Percentiles rank a stretch among this genome's conserved stretches.
phyloP scores from a whole-genome alignment of 1,140 invertebrate genomes.

The Trachelipus rathkii region DNA sequence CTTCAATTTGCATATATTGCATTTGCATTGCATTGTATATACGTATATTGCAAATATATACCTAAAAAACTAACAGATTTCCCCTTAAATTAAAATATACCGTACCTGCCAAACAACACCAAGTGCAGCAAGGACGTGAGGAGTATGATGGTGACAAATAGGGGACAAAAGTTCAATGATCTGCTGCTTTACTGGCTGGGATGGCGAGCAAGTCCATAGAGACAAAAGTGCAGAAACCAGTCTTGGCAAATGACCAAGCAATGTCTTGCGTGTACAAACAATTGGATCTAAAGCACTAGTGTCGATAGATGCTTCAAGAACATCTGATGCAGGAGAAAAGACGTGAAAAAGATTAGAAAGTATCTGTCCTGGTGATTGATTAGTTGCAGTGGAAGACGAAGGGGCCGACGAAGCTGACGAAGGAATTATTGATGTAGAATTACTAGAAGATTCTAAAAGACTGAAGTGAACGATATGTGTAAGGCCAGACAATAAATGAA shows the following conservation, averaged over 20 bases:
- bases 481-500: slow-evolving; percentile 57
- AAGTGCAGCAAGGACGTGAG: slow-evolving; percentile 75
- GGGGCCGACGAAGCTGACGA: slow-evolving; percentile 50
- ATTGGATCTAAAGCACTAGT: slow-evolving; percentile 47
- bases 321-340: slow-evolving; percentile 41
- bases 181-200: slow-evolving; percentile 64
- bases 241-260: slow-evolving; percentile 73
- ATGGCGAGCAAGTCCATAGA: slow-evolving; percentile 70
- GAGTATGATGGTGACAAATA: slow-evolving; percentile 77
- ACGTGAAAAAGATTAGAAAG: slow-evolving; percentile 45
- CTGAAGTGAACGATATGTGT: slow-evolving; percentile 61
- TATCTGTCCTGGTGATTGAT: slow-evolving; percentile 40
- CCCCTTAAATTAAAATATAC: slow-evolving; percentile 46
- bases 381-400: slow-evolving; percentile 49
- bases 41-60: no score
- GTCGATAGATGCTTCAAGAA: slow-evolving; percentile 40
- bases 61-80: no score
- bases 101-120: slow-evolving; percentile 86
- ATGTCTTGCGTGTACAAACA: slow-evolving; percentile 60
- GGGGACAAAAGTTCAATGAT: slow-evolving; percentile 81
- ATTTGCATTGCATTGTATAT: no score
- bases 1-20: no score
- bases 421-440: neutral
- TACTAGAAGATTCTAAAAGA: slow-evolving; percentile 51
- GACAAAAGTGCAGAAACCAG: slow-evolving; percentile 73